Base-by-base conservation (phyloP, 2,113 vertebrate species). In the Naja naja region DNA sequence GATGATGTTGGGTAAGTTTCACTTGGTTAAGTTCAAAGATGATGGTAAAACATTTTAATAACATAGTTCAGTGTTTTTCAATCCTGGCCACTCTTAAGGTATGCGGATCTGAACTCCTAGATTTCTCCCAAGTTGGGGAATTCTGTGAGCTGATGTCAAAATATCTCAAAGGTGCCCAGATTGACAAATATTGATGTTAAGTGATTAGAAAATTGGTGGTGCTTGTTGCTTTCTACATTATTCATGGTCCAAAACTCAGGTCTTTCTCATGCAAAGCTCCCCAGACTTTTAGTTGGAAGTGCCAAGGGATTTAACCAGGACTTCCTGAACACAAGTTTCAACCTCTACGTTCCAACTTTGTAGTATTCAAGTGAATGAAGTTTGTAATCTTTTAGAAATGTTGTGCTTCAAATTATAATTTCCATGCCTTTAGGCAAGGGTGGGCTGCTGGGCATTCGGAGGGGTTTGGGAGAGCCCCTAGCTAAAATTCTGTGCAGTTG, bases 1-100 rank as follows among this genome's bases (percentile, higher is more conserved):
- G 93, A 99, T 99, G 98, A 98, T 99, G 96, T 95, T 99, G 95
- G 99, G 99, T 99, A 94, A 98, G 98, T 97, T 93, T 81, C 74
- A 90, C 55, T 7, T 30, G 4, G 49, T 89, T 52, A 20, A 81
- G 52, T 69, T 23, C 16, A 6, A 43, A 39, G 55, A 10, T 34
- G 87, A 22, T 55, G 34, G 18, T 89, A 54, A 30, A 85, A 56
- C 0, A 58, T 54, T 9, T 30, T 85, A 3, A 5, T 30, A 9
- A 74, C 43, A 27, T 52, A 11, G 39, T 52, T 89, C 3, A 11
- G n/a, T 20, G 34, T 81, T 81, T 34, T 18, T 39, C 16, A 43
- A 22, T 81, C 74, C 39, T 39, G 74, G 74, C 34, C 20, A 81
- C 58, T 39, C 43, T 81, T 81, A 81, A 81, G 16, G 39, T 81